Percentiles rank a stretch among this genome's conserved stretches.
Evolutionary conservation across 2,888 invertebrate species (phyloP).

Genomic region (Electrophaes corylata): DNA sequence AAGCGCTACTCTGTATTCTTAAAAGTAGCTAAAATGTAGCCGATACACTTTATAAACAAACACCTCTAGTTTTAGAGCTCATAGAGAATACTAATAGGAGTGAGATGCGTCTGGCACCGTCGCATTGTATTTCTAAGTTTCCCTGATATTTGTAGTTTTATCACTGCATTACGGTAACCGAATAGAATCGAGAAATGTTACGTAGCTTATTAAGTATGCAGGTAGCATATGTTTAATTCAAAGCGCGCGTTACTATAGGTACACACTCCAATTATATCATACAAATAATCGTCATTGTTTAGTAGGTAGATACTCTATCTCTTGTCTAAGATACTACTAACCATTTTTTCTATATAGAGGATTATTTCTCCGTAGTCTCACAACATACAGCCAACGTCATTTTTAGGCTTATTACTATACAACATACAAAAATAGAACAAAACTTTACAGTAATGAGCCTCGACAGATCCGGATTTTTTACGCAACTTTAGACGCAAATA

Average conservation of each 20-base stretch:
- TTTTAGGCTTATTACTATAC: too few species aligned
- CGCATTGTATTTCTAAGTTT: slow-evolving; percentile 45
- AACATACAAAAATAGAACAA: too few species aligned
- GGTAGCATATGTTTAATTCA: slow-evolving; percentile 10
- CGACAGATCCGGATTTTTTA: too few species aligned
- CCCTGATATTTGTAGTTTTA: slow-evolving; percentile 44
- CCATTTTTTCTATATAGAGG: too few species aligned
- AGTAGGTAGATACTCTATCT: too few species aligned
- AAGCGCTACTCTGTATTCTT: too few species aligned
- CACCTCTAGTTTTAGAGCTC: slow-evolving; percentile 40
- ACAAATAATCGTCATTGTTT: slow-evolving; percentile 12
- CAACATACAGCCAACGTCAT: too few species aligned
- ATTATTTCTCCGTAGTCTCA: too few species aligned
- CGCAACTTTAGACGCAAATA: too few species aligned
- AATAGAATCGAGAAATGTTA: slow-evolving; percentile 19
- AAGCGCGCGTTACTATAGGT: too few species aligned
- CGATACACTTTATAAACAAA: slow-evolving; percentile 30
- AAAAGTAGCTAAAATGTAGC: neutral
- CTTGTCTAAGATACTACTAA: too few species aligned
- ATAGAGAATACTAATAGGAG: slow-evolving; percentile 45
- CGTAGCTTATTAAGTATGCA: slow-evolving; percentile 11
- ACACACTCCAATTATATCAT: slow-evolving; percentile 7
- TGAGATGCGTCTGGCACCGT: slow-evolving; percentile 34
- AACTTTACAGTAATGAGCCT: too few species aligned
- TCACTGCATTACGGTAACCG: slow-evolving; percentile 30